Conservation (phyloP, 2,888 invertebrate genomes). For the Helobdella robusta region DNA sequence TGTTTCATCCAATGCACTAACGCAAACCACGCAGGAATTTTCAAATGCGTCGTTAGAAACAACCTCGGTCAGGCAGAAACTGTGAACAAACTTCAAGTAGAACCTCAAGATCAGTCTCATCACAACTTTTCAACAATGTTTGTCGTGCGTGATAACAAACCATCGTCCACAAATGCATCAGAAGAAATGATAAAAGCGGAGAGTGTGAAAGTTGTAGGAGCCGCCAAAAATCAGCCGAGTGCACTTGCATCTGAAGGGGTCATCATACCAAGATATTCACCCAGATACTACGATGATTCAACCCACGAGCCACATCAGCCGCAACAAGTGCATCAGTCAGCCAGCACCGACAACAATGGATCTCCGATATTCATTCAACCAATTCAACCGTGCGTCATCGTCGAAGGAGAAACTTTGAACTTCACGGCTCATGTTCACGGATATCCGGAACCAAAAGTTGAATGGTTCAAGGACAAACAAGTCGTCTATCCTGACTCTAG, state of each 20-base stretch:
- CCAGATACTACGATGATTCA: slow-evolving; percentile 18
- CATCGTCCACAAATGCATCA: too few relatives aligned
- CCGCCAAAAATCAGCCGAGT: background rate
- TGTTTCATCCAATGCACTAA: too few relatives aligned
- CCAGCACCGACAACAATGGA: slow-evolving; percentile 23
- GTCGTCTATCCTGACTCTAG: slow-evolving; percentile 23
- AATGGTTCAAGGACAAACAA: slow-evolving; percentile 61
- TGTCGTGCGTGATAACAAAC: background rate
- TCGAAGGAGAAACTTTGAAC: slow-evolving; percentile 61
- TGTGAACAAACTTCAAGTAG: slow-evolving; percentile 39
- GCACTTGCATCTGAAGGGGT: background rate
- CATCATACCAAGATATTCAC: background rate
- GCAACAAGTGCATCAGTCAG: background rate
- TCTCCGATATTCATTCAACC: slow-evolving; percentile 34
- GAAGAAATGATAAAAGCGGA: too few relatives aligned
- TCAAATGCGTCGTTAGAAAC: slow-evolving; percentile 52
- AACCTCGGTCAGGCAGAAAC: slow-evolving; percentile 71
- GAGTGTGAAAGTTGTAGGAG: background rate
- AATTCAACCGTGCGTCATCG: slow-evolving; percentile 39
- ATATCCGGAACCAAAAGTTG: slow-evolving; percentile 61
- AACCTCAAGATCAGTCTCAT: background rate
- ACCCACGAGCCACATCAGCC: too few relatives aligned
- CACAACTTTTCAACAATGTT: slow-evolving; percentile 15
- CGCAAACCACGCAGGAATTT: slow-evolving; percentile 39
- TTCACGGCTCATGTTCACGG: slow-evolving; percentile 69